Evolutionary conservation across 2,797 vertebrate species (phyloP).

Genomic region (Crypturellus tataupa): DNA sequence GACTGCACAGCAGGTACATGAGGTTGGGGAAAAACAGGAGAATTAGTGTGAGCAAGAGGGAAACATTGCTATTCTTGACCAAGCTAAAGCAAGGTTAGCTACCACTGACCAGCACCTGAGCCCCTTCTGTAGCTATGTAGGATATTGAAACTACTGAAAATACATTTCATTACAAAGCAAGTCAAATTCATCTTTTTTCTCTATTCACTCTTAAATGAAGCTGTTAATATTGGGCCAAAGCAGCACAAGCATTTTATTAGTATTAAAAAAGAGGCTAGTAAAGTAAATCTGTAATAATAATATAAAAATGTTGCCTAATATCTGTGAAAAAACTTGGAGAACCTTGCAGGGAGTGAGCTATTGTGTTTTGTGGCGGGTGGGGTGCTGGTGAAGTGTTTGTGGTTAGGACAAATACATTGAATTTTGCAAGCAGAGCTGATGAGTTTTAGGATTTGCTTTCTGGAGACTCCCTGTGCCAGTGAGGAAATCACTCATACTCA

Average conservation of each 20-base stretch:
- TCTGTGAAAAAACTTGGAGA: slow-evolving; percentile 54
- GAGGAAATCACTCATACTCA: background rate
- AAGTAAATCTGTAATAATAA: slow-evolving; percentile 58
- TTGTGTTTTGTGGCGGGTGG: slow-evolving; percentile 52
- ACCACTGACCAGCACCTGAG: background rate
- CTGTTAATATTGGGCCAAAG: slow-evolving; percentile 25
- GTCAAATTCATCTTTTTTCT: background rate
- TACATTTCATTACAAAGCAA: slow-evolving; percentile 8
- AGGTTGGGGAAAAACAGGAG: background rate
- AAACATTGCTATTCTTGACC: background rate
- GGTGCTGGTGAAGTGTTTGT: slow-evolving; percentile 65
- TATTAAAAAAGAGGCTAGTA: slow-evolving; percentile 54
- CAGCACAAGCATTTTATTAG: slow-evolving; percentile 32
- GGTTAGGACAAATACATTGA: slow-evolving; percentile 58
- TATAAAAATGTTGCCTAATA: slow-evolving; percentile 45
- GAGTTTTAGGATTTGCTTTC: slow-evolving; percentile 54
- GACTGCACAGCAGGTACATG: rapidly evolving
- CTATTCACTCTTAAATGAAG: background rate
- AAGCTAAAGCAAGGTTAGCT: background rate
- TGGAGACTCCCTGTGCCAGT: slow-evolving; percentile 8
- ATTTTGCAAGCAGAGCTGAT: slow-evolving; percentile 36
- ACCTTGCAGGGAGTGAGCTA: slow-evolving; percentile 29
- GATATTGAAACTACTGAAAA: background rate
- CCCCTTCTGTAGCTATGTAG: background rate
- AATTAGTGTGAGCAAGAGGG: rapidly evolving